Base-by-base conservation (phyloP, 92 coral and sea anemone genomes). In the Umimayanthus kanabou region DNA sequence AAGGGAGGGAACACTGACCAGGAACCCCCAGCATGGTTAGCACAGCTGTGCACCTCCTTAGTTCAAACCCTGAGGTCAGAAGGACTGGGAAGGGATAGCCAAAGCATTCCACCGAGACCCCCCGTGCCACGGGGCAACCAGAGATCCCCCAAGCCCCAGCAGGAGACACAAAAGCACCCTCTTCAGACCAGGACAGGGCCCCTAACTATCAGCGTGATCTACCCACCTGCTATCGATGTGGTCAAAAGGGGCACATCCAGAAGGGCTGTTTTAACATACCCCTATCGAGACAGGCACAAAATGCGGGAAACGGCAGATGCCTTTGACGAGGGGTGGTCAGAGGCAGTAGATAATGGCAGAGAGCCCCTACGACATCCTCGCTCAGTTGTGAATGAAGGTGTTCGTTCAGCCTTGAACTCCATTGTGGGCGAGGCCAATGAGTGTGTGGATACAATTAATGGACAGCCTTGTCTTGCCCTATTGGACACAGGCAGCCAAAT, bases 401-500 rank as follows among this genome's bases (percentile, higher is more conserved):
- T n/a, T n/a, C 77, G 16, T 20, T 91, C 11, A 72, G n/a, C n/a
- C n/a, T 33, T 33, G 37, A 33, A 33, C 37, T 33, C 37, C 0
- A 33, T 33, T 2, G 37, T 91, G 64, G 94, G 88, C 22, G 92
- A 89, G 9, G 90, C 88, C 7, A 92, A 92, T 43, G 92, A 81
- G 82, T 71, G 92, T 79, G 80, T 80, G 72, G 90, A 80, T 9
- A 61, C 26, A 39, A 10, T 92, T 37, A 79, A 92, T 67, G 91
- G n/a, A n/a, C n/a, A n/a, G n/a, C n/a, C n/a, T n/a, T n/a, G n/a
- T n/a, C n/a, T n/a, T 11, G 88, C 89, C 16, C 75, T 92, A 55
- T 6, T 92, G 39, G 92, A 82, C 82, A 87, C 94, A 14, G 94
- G 94, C 25, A 90, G 93, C 14, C 89, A 87, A 55, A 88, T 90